Percentiles rank a stretch among this genome's conserved stretches.
phyloP scores from a whole-genome alignment of 2,888 invertebrate genomes.

The Sipha maydis region DNA sequence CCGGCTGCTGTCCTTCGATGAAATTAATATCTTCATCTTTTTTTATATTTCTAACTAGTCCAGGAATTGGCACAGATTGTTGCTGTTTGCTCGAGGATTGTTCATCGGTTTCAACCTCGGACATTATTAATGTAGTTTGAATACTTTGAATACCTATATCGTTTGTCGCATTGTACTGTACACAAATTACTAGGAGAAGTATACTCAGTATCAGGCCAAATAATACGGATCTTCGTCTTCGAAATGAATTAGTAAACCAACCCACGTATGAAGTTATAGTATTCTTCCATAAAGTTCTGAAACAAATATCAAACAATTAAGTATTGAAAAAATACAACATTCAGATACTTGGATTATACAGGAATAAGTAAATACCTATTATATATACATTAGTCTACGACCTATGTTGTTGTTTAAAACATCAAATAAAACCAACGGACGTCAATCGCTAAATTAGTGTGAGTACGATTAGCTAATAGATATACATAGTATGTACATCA shows the following conservation, averaged over 20 bases:
- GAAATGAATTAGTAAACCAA: constrained; percentile 66
- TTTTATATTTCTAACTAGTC: constrained; percentile 12
- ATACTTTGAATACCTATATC: constrained; percentile 43
- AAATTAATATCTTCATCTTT: constrained; percentile 42
- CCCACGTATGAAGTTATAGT: constrained; percentile 59
- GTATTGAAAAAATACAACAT: not conserved
- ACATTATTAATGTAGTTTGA: constrained; percentile 43
- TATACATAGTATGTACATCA: no score
- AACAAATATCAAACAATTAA: constrained; percentile 31
- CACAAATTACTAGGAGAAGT: constrained; percentile 69
- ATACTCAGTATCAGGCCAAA: constrained; percentile 68
- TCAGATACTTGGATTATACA: no score
- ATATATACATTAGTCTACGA: no score
- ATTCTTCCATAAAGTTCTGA: constrained; percentile 53
- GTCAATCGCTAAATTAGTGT: no score
- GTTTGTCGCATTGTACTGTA: constrained; percentile 67
- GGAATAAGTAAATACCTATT: no score
- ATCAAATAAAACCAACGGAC: no score
- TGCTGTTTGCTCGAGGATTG: not conserved
- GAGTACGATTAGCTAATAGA: no score
- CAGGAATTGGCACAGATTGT: constrained; percentile 19
- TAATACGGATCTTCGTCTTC: constrained; percentile 70
- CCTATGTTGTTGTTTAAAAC: no score
- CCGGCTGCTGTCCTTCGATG: constrained; percentile 38
- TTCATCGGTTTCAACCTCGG: constrained; percentile 25